Evolutionary conservation across 2,888 invertebrate species (phyloP), one percentile per base, ranked within the genome.

Genomic region (Amblyjoppa proteus): DNA sequence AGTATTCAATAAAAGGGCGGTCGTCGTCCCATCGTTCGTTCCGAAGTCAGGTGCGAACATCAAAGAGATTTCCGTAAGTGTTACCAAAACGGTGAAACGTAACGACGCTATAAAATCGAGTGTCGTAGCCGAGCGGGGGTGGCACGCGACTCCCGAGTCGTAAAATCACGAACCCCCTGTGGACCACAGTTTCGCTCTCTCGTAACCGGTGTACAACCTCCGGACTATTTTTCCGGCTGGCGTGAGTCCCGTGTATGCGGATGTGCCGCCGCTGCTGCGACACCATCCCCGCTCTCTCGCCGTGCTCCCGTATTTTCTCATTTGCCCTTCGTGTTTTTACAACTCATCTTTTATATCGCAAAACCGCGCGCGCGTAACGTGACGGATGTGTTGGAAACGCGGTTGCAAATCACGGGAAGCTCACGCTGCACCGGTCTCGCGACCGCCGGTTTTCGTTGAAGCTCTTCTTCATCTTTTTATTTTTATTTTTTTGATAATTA

Each of bases 271-370:
- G 86, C 77, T 61, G 56, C 20, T 56, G 56, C 87, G 80, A 79
- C 76, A 71, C 81, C 82, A 76, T 70, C 68, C 78, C 83, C 87
- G 82, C 87, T 88, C 89, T 87, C 89, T 89, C 90, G 88, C 88
- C 84, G 58, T 68, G 49, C 68, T 88, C 90, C 89, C 92, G 91
- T 92, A 92, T 92, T 92, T 92, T 88, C 92, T 92, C 92, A 91
- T 93, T 92, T 92, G 90, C 89, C 88, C 89, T 88, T 88, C 88
- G 89, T 91, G 92, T 92, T 93, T 86, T 92, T 92, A 92, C 92
- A 92, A 92, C 92, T 92, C 90, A 90, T 90, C 91, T 92, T 91
- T 91, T 90, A 90, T 91, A 91, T 91, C 90, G 85, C 89, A 84
- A 91, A 88, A 91, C 76, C 83, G 77, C 70, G 71, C 77, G 77